These are phyloP conservation scores for Lycaon pictus DNA, from an alignment of 2,113 vertebrate genomes.

Conservation along the genomic window DNA sequence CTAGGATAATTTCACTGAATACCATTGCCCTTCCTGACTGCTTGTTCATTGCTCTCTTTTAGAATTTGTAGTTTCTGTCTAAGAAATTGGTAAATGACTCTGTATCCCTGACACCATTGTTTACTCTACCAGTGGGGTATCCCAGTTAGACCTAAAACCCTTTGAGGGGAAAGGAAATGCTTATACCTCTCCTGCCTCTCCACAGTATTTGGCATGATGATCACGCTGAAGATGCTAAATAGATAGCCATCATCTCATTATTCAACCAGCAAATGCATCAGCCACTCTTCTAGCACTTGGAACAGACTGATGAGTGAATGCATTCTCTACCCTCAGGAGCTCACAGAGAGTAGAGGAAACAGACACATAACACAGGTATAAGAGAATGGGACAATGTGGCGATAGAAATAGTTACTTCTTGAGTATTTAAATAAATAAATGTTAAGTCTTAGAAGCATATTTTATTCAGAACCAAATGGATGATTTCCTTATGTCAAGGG, in stretches of 20 bases:
- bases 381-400: neutral
- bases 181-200: neutral
- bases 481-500: neutral
- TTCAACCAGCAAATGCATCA: neutral
- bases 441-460: neutral
- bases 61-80: neutral
- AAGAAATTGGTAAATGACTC: neutral
- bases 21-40: neutral
- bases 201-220: neutral
- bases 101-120: neutral
- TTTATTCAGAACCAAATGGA: neutral
- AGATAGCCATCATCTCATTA: no score
- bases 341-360: neutral
- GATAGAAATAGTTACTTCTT: neutral
- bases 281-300: neutral
- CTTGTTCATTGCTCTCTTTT: neutral
- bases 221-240: neutral
- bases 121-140: neutral
- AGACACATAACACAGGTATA: neutral
- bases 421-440: neutral
- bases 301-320: rapidly evolving
- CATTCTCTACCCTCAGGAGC: neutral
- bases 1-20: neutral
- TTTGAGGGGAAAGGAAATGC: neutral
- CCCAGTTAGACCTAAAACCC: neutral